A percentile compares a stretch with the other conserved stretches of the same genome.
These are phyloP conservation scores for Meteorus sp. DNA, from an alignment of 1,140 invertebrate genomes.

Conservation along the genomic window DNA sequence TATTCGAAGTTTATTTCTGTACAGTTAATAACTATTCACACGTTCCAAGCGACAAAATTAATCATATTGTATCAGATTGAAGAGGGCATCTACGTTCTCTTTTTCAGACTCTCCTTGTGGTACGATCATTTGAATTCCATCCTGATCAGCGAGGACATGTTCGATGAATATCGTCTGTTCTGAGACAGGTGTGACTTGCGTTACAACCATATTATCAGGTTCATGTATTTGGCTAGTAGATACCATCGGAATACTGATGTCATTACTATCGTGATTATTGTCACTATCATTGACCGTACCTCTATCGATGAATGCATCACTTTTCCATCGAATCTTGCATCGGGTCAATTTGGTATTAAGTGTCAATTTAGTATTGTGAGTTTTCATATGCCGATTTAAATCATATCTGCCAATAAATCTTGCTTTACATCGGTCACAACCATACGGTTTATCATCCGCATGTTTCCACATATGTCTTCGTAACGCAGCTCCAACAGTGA, in stretches of 20 bases:
- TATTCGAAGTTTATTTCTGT: too few species aligned
- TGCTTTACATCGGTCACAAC: slow-evolving; percentile 53
- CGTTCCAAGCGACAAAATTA: slow-evolving; percentile 12
- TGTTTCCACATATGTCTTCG: slow-evolving; percentile 55
- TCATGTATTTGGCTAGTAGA: too few species aligned
- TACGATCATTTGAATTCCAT: slow-evolving; percentile 39
- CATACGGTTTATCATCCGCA: slow-evolving; percentile 55
- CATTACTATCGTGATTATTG: neutral
- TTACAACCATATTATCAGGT: too few species aligned
- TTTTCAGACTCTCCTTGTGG: slow-evolving; percentile 50
- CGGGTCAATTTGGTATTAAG: too few species aligned
- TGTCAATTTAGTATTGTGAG: slow-evolving; percentile 43
- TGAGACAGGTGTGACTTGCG: slow-evolving; percentile 12
- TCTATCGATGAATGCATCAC: too few species aligned
- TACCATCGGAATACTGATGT: too few species aligned
- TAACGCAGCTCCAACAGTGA: slow-evolving; percentile 53
- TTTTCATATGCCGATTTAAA: slow-evolving; percentile 50
- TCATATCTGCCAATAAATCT: slow-evolving; percentile 54
- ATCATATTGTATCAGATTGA: slow-evolving; percentile 48
- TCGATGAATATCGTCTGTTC: slow-evolving; percentile 47
- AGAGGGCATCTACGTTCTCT: slow-evolving; percentile 50
- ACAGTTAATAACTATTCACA: too few species aligned
- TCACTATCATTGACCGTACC: too few species aligned
- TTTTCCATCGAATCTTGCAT: too few species aligned
- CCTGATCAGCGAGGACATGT: slow-evolving; percentile 43